Percentiles rank a stretch among this genome's conserved stretches.
Evolutionary conservation across 2,797 vertebrate species (phyloP).

Genomic region (Chromis chromis): DNA sequence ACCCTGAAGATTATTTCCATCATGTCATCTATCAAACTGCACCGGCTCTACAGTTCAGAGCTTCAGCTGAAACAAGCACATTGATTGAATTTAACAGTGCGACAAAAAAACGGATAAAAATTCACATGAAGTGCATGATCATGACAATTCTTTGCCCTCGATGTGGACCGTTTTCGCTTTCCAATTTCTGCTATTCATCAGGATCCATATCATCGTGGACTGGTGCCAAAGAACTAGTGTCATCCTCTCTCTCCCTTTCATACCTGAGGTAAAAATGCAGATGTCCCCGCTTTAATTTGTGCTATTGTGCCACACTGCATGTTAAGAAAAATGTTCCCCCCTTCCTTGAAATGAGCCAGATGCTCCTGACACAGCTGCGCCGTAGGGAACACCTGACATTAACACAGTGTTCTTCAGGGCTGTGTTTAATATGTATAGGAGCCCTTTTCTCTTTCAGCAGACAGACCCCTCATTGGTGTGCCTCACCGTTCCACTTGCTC

Average conservation of each 20-base stretch:
- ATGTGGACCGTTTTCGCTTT: neutral
- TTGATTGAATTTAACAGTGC: neutral
- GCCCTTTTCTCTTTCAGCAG: constrained; percentile 65
- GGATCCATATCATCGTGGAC: constrained; percentile 2
- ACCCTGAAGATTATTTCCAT: neutral
- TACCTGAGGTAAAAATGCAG: constrained; percentile 53
- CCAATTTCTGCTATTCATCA: constrained; percentile 15
- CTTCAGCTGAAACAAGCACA: neutral
- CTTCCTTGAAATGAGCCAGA: constrained; percentile 65
- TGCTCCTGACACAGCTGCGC: constrained; percentile 68
- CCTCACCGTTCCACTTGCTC: constrained; percentile 47
- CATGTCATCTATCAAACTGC: constrained; percentile 25
- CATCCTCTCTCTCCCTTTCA: neutral
- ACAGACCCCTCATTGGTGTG: constrained; percentile 41
- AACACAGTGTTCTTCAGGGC: constrained; percentile 67
- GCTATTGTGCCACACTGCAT: constrained; percentile 39
- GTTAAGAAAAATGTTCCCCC: constrained; percentile 54
- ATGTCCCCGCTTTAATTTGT: constrained; percentile 44
- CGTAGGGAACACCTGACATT: constrained; percentile 80
- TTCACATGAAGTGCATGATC: neutral
- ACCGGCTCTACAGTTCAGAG: constrained; percentile 56
- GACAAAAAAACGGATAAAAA: neutral
- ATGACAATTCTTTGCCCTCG: neutral
- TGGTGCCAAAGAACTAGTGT: constrained; percentile 8
- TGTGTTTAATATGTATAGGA: constrained; percentile 80